phyloP scores from a whole-genome alignment of 1,140 invertebrate species.

The Zaprionus gabonicus region DNA sequence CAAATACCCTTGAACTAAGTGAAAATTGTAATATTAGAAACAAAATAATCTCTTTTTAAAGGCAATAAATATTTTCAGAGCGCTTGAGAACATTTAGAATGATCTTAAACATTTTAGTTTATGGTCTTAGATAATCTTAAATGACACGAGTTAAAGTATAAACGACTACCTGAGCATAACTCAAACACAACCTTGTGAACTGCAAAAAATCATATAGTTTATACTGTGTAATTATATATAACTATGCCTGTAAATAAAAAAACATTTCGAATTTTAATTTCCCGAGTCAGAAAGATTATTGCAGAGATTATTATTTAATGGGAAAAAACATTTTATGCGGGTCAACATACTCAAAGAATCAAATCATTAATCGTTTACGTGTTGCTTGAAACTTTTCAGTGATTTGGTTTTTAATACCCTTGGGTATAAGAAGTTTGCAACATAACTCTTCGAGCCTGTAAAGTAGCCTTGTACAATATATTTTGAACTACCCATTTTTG shows the following conservation, averaged over 20 bases:
- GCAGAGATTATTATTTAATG: background rate
- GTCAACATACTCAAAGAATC: background rate
- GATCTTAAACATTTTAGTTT: background rate
- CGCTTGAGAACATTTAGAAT: background rate
- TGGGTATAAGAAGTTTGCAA: too few relatives aligned
- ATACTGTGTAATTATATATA: too few relatives aligned
- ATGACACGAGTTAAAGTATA: background rate
- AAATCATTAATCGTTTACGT: background rate
- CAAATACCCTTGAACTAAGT: background rate
- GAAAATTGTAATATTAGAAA: background rate
- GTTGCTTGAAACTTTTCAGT: background rate
- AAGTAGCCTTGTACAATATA: background rate
- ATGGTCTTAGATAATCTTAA: background rate
- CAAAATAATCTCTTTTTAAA: background rate
- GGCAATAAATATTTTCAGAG: too few relatives aligned
- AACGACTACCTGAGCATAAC: background rate
- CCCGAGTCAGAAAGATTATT: too few relatives aligned
- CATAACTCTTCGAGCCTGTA: too few relatives aligned
- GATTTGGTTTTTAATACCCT: background rate
- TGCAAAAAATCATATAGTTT: background rate
- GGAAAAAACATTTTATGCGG: background rate
- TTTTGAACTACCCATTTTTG: background rate
- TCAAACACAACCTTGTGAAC: background rate
- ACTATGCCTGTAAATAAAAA: too few relatives aligned
- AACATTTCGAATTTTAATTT: too few relatives aligned